phyloP scores from a whole-genome alignment of 35 echinoderm and acorn worm species.

The Strongylocentrotus purpuratus region DNA sequence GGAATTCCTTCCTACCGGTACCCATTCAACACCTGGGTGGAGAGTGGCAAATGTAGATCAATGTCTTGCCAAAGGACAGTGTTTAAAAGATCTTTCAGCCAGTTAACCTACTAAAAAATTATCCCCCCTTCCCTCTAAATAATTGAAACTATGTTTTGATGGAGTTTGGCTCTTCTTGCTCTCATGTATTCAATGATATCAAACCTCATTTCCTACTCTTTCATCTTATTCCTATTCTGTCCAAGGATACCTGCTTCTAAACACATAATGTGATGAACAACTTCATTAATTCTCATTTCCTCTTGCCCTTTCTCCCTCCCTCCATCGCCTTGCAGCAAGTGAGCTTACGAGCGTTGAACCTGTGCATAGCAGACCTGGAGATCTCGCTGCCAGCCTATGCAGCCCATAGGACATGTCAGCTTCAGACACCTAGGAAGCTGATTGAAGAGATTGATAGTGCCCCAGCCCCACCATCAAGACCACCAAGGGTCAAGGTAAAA shows the following conservation, averaged over 20 bases:
- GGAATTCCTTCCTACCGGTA: too few relatives aligned
- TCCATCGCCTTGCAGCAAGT: conserved; percentile 73
- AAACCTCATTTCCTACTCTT: too few relatives aligned
- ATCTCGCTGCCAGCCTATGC: conserved; percentile 83
- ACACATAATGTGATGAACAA: background rate
- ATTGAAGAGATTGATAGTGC: conserved; percentile 97
- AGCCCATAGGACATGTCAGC: conserved; percentile 86
- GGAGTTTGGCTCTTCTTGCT: too few relatives aligned
- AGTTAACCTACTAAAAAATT: too few relatives aligned
- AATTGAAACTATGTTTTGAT: too few relatives aligned
- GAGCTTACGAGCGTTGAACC: conserved; percentile 72
- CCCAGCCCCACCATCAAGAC: conserved; percentile 78
- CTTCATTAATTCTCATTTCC: background rate
- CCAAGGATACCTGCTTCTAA: background rate
- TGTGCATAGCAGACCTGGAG: conserved; percentile 91
- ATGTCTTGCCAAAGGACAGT: too few relatives aligned
- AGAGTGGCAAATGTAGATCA: too few relatives aligned
- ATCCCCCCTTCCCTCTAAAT: too few relatives aligned
- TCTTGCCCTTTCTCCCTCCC: background rate
- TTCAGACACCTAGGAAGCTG: conserved; percentile 87
- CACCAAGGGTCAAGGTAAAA: conserved; percentile 85
- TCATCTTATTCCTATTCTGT: too few relatives aligned
- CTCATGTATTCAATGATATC: too few relatives aligned
- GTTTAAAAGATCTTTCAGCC: too few relatives aligned
- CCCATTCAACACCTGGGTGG: too few relatives aligned